These are phyloP conservation scores for Apteryx mantelli DNA, from an alignment of 2,113 vertebrate genomes.

Conservation along the genomic window DNA sequence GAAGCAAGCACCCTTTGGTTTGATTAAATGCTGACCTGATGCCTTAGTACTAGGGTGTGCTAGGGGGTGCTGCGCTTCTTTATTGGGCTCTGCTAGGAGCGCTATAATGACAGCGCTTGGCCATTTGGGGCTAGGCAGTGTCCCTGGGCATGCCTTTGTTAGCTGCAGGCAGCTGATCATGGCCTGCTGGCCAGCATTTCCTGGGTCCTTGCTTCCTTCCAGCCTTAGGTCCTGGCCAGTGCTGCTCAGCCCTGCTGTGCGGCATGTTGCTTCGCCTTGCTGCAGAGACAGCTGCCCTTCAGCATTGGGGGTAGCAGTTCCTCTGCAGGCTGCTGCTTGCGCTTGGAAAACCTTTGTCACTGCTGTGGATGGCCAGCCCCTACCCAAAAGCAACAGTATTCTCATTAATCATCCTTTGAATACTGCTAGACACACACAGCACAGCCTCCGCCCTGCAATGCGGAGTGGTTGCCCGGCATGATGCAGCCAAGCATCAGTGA, in stretches of 20 bases:
- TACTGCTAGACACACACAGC: accelerated
- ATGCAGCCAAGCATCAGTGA: accelerated
- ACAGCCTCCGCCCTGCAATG: neutral
- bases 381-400: neutral
- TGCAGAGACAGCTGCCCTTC: accelerated
- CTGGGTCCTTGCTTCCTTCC: neutral
- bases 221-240: neutral
- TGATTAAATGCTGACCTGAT: neutral
- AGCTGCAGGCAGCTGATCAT: neutral
- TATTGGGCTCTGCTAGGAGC: accelerated
- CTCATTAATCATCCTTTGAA: neutral
- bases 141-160: neutral
- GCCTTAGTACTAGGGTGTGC: neutral
- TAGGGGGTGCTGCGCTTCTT: neutral
- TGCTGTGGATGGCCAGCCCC: neutral
- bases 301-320: neutral
- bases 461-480: accelerated
- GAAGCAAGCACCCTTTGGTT: neutral
- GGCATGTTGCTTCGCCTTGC: accelerated
- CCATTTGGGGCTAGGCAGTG: neutral
- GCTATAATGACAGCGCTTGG: neutral
- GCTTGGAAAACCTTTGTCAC: neutral
- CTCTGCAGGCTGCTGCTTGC: neutral
- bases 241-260: accelerated
- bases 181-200: neutral